phyloP scores from a whole-genome alignment of 1,140 invertebrate species.

The Episyrphus balteatus region DNA sequence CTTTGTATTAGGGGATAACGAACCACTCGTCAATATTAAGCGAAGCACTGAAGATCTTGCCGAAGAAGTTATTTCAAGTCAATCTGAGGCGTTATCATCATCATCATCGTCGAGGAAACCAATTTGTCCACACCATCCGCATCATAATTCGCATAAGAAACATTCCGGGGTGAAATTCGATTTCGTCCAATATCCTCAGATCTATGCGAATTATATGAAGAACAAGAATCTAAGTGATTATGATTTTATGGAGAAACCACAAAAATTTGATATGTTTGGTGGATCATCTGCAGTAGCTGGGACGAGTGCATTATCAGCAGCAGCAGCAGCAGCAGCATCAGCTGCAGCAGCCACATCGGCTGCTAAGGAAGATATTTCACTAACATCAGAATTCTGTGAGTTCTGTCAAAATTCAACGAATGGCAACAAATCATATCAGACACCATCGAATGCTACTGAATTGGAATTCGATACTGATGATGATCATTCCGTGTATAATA shows the following conservation, averaged over 20 bases:
- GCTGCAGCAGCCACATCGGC: conserved; percentile 10
- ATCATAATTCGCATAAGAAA: conserved; percentile 38
- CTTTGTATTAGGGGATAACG: conserved; percentile 68
- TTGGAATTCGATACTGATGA: conserved; percentile 51
- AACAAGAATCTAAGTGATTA: conserved; percentile 55
- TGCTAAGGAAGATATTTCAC: conserved; percentile 41
- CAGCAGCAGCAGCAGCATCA: conserved; percentile 5
- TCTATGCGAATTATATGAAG: conserved; percentile 58
- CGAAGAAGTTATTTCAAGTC: not conserved
- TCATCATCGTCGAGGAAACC: not conserved
- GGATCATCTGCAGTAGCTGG: not conserved
- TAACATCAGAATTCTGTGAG: conserved; percentile 40
- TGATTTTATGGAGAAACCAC: conserved; percentile 44
- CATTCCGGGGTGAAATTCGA: conserved; percentile 58
- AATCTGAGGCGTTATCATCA: not conserved
- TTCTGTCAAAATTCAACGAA: too few relatives aligned
- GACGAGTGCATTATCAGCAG: conserved; percentile 5
- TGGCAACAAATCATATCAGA: conserved; percentile 35
- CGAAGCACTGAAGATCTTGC: conserved; percentile 31
- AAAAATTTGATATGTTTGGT: conserved; percentile 26
- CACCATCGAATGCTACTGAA: conserved; percentile 55
- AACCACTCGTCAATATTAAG: conserved; percentile 44
- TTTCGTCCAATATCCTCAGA: conserved; percentile 56
- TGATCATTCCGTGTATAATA: conserved; percentile 13
- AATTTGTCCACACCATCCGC: conserved; percentile 36